phyloP scores from a whole-genome alignment of 1,140 invertebrate genomes.

The Hyles vespertilio region DNA sequence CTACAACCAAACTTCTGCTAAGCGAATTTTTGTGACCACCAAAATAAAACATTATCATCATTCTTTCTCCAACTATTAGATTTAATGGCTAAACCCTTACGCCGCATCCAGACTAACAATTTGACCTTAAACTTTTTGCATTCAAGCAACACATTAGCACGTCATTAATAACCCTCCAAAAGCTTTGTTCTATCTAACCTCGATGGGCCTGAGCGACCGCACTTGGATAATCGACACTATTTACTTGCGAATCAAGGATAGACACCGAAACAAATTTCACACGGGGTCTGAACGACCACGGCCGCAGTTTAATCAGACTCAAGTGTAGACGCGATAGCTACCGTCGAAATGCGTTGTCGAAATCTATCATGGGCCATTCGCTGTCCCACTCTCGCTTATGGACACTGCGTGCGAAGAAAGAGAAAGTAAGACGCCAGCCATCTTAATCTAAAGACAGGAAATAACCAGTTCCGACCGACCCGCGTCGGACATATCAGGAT shows the following conservation, averaged over 20 bases:
- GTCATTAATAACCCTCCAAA: too few species aligned
- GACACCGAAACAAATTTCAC: constrained; percentile 59
- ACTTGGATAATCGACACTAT: constrained; percentile 37
- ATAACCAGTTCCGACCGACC: constrained; percentile 50
- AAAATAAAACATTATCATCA: too few species aligned
- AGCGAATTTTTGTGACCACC: too few species aligned
- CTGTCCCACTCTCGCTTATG: constrained; percentile 22
- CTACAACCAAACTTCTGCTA: too few species aligned
- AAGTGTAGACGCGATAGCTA: constrained; percentile 52
- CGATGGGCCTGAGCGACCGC: not conserved
- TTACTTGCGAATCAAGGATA: constrained; percentile 48
- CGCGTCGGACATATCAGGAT: constrained; percentile 42
- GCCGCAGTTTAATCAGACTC: constrained; percentile 62
- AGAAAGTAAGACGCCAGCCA: constrained; percentile 19
- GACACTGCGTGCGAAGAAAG: constrained; percentile 9
- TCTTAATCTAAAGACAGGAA: constrained; percentile 47
- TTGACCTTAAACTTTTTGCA: too few species aligned
- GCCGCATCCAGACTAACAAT: too few species aligned
- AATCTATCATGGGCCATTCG: constrained; percentile 43
- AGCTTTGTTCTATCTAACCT: too few species aligned
- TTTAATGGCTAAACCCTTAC: too few species aligned
- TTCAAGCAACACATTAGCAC: too few species aligned
- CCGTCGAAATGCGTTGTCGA: constrained; percentile 41
- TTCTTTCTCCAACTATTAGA: too few species aligned
- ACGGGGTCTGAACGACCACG: constrained; percentile 44